These are phyloP conservation scores for Chlorops oryzae DNA, from an alignment of 1,140 invertebrate species.

Conservation along the genomic window DNA sequence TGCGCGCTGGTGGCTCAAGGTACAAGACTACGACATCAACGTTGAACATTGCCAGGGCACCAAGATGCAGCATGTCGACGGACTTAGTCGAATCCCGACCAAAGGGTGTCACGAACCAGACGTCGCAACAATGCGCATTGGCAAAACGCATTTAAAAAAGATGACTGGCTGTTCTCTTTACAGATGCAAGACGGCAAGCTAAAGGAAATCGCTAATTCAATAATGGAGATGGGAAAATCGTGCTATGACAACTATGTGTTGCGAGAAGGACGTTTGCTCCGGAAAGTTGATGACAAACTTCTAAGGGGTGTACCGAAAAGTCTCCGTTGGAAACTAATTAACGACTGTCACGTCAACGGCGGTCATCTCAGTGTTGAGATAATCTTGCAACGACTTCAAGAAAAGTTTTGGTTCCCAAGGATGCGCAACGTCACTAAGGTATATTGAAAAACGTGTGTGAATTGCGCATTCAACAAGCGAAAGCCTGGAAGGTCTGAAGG, in stretches of 20 bases:
- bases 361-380: background rate
- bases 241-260: background rate
- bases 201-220: background rate
- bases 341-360: background rate
- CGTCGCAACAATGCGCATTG: background rate
- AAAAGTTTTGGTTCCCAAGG: constrained; percentile 4
- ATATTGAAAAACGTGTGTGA: background rate
- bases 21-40: constrained; percentile 16
- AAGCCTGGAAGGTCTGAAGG: no score
- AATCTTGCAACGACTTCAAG: background rate
- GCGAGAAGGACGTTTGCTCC: background rate
- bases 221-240: background rate
- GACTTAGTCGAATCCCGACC: constrained; percentile 8
- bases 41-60: constrained; percentile 7
- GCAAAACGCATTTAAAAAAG: constrained; percentile 5
- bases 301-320: background rate
- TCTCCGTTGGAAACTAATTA: constrained; percentile 4
- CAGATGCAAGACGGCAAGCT: background rate
- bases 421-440: background rate
- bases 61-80: constrained; percentile 12
- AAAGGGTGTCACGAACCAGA: background rate
- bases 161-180: background rate
- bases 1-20: constrained; percentile 34
- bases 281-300: background rate
- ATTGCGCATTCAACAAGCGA: constrained; percentile 13